These are phyloP conservation scores for Pavo muticus DNA, from an alignment of 2,113 vertebrate species.

Conservation along the genomic window DNA sequence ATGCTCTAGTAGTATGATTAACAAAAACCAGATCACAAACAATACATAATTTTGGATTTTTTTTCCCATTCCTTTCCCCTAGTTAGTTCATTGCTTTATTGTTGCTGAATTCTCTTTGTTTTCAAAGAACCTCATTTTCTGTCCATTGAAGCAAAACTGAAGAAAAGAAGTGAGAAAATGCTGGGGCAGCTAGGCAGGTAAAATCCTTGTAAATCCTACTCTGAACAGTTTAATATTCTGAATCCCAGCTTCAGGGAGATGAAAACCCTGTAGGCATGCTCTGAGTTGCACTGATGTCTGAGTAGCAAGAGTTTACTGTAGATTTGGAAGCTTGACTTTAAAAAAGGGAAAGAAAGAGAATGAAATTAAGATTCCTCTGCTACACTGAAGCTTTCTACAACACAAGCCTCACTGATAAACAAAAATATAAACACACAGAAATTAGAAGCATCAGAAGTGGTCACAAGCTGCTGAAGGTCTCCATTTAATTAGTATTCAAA, in stretches of 20 bases:
- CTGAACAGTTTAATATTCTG: conserved; percentile 51
- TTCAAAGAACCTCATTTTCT: conserved; percentile 14
- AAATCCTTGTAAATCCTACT: conserved; percentile 58
- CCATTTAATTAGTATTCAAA: conserved; percentile 63
- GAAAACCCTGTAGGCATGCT: conserved; percentile 21
- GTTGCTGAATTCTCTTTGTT: conserved; percentile 20
- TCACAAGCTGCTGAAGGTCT: conserved; percentile 52
- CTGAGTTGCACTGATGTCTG: conserved; percentile 17
- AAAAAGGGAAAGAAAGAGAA: background rate
- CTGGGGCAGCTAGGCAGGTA: conserved; percentile 39
- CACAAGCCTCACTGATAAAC: conserved; percentile 6
- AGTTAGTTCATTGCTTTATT: background rate
- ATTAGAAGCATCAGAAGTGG: conserved; percentile 56
- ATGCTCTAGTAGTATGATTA: background rate
- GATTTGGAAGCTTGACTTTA: conserved; percentile 2
- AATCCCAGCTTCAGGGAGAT: conserved; percentile 40
- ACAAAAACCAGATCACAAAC: background rate
- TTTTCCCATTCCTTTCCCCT: background rate
- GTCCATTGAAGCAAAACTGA: conserved; percentile 32
- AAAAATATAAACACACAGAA: conserved; percentile 57
- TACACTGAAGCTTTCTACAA: conserved; percentile 22
- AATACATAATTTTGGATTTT: background rate
- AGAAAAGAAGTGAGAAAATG: conserved; percentile 49
- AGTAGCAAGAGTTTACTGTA: conserved; percentile 21
- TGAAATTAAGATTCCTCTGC: conserved; percentile 36